Base-by-base conservation (phyloP, 1,140 invertebrate genomes). In the Triops cancriformis region DNA sequence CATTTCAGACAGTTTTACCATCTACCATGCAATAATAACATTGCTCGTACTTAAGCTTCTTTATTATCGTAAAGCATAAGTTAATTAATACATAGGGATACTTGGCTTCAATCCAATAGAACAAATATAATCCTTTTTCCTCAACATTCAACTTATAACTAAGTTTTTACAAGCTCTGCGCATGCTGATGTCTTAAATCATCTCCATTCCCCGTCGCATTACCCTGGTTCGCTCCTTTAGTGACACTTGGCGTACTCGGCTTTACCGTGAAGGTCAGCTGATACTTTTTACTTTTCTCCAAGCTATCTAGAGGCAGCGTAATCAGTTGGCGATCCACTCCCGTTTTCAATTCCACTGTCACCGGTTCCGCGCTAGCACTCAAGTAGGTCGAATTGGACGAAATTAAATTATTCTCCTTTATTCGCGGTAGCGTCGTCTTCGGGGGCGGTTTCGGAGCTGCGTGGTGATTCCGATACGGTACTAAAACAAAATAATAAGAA, bases 211-310 rank as follows among this genome's bases (percentile, higher is more conserved):
- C 51, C 23, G 51, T 64, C 51, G 18, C 14, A 18, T 18, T 64
- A n/a, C 23, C 51, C n/a, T 5, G 6, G 18, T 18, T 64, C 18
- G 9, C 51, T 18, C 9, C 51, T 64, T 64, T 64, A 64, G 10
- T 14, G 18, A 23, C 51, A 64, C 7, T 37, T 37, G 31, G 31
- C 10, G 77, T 77, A 7, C 78, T 76, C 6, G 82, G 82, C 83
- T 92, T 93, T 18, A 95, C 92, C 14, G 93, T 94, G 82, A 96
- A 94, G 26, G 93, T 94, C 74, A 96, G 93, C 83, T 93, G 94
- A 84, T 95, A 95, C 82, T 92, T 88, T 85, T 94, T 96, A 82
- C 92, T 94, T 82, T 91, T 91, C 83, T 95, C 92, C 81, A 95
- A 84, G 84, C 89, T 90, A 82, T 95, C 92, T 78, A 93, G 90